phyloP scores from a whole-genome alignment of 2,113 vertebrate species.

The Myodes glareolus region DNA sequence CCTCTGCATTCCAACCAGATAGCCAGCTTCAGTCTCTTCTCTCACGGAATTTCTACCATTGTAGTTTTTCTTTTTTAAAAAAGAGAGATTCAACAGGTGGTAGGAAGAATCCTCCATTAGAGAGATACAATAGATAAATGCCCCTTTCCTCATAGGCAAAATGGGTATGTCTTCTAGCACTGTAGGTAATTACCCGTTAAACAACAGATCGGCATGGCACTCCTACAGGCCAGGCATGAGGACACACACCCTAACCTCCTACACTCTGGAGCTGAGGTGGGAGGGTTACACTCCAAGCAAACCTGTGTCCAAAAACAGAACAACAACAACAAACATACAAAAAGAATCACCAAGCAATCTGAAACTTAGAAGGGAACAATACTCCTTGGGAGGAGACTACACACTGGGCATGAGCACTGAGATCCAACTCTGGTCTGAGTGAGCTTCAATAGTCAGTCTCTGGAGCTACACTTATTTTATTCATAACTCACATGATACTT shows the following conservation, averaged over 20 bases:
- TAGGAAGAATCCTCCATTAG: neutral
- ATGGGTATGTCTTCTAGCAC: neutral
- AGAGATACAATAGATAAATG: neutral
- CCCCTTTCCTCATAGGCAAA: neutral
- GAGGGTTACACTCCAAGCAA: neutral
- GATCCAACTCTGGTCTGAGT: neutral
- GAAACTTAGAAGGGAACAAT: neutral
- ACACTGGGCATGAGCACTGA: neutral
- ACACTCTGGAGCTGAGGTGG: no score
- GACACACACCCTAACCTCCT: neutral
- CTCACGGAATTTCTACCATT: neutral
- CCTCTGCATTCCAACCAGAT: neutral
- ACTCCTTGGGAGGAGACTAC: neutral
- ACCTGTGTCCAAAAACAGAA: neutral
- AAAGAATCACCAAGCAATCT: neutral
- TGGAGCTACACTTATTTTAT: neutral
- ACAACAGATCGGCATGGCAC: neutral
- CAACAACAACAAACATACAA: neutral
- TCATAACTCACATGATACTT: neutral
- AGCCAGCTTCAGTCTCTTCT: neutral
- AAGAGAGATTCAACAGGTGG: neutral
- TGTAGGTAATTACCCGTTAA: neutral
- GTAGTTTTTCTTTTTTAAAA: neutral
- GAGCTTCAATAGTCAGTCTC: neutral
- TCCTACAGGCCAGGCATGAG: neutral